Conservation (phyloP, 2,888 invertebrate genomes). For the Caenorhabditis japonica region DNA sequence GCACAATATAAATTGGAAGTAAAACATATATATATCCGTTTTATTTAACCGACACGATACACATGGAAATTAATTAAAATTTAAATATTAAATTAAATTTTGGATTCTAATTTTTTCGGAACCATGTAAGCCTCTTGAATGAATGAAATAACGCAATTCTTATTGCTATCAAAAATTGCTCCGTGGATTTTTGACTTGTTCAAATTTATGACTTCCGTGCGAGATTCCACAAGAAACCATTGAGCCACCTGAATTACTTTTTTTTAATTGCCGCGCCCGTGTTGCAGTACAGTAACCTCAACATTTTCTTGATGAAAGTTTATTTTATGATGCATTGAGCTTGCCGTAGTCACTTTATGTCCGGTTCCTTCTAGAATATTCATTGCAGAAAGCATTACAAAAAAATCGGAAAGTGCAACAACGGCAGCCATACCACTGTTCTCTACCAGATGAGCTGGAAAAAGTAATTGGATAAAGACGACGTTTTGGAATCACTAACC, state of each 20-base stretch:
- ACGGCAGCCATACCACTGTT: conserved; percentile 10
- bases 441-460: not conserved
- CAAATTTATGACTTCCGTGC: conserved; percentile 39
- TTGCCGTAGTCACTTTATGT: conserved; percentile 22
- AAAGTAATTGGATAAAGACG: not conserved
- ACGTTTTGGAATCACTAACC: too few relatives aligned
- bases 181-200: conserved; percentile 53
- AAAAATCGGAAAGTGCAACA: conserved; percentile 21
- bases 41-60: too few relatives aligned
- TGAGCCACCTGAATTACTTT: conserved; percentile 46
- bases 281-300: conserved; percentile 38
- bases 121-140: conserved; percentile 51
- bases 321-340: conserved; percentile 52
- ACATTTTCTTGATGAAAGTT: conserved; percentile 45
- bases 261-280: not conserved
- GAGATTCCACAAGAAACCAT: conserved; percentile 46
- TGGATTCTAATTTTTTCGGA: not conserved
- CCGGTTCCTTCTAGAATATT: conserved; percentile 12
- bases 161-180: conserved; percentile 37
- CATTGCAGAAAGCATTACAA: conserved; percentile 7
- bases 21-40: too few relatives aligned
- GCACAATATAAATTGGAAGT: too few relatives aligned
- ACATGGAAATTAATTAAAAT: too few relatives aligned
- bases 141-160: conserved; percentile 40
- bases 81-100: conserved; percentile 18